A percentile compares a stretch with the other conserved stretches of the same genome.
These are phyloP conservation scores for Alentia gelatinosa DNA, from an alignment of 2,888 invertebrate species.

Conservation along the genomic window DNA sequence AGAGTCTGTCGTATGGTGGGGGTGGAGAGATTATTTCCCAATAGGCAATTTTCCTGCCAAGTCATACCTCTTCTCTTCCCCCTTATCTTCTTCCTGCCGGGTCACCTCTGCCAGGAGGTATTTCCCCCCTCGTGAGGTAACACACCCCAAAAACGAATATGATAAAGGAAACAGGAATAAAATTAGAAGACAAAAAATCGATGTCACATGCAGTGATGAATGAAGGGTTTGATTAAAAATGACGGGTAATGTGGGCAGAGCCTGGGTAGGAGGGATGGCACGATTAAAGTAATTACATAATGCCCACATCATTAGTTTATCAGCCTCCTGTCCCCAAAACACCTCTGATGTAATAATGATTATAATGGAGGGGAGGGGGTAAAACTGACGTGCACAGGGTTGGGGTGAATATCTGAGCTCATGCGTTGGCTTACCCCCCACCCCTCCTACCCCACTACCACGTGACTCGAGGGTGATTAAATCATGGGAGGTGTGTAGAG, in stretches of 20 bases:
- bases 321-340: background rate
- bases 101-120: background rate
- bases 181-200: background rate
- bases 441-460: background rate
- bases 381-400: no score
- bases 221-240: background rate
- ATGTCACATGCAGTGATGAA: background rate
- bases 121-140: background rate
- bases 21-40: no score
- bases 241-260: background rate
- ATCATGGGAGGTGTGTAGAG: background rate
- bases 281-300: slow-evolving; percentile 39
- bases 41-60: no score
- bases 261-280: background rate
- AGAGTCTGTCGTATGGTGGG: no score
- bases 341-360: background rate
- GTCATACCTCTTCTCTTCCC: no score
- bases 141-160: background rate
- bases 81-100: background rate
- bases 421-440: background rate
- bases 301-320: background rate
- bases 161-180: slow-evolving; percentile 3
- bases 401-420: background rate
- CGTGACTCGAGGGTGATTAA: background rate
- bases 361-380: background rate